A percentile compares a stretch with the other conserved stretches of the same genome.
These are phyloP conservation scores for Melanotaenia trifasciata DNA, from an alignment of 2,797 vertebrate species.

Conservation along the genomic window DNA sequence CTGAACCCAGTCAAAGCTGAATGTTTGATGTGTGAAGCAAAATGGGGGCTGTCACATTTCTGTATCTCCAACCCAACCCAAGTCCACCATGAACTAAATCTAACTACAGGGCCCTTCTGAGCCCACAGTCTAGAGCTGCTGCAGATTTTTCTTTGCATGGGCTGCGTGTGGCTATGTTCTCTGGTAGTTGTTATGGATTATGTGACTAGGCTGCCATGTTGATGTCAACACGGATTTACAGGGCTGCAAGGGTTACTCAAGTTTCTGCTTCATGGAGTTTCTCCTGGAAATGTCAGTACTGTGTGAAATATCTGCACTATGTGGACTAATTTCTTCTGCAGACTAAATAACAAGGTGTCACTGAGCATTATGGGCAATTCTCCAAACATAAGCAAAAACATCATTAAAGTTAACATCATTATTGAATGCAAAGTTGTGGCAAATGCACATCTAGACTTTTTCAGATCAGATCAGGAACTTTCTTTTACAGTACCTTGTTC, in stretches of 20 bases:
- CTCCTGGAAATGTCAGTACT: conserved; percentile 29
- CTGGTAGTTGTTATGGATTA: conserved; percentile 56
- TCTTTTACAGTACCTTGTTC: no score
- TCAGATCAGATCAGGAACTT: no score
- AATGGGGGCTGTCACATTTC: conserved; percentile 53
- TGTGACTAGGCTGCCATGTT: conserved; percentile 43
- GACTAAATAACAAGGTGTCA: conserved; percentile 19
- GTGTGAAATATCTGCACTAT: conserved; percentile 14
- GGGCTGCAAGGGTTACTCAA: conserved; percentile 9
- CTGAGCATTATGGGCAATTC: conserved; percentile 7
- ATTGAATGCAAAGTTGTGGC: no score
- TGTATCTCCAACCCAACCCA: conserved; percentile 41
- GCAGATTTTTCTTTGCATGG: conserved; percentile 59
- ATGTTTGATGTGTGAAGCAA: conserved; percentile 52
- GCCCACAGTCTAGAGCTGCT: conserved; percentile 55
- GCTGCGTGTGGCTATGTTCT: conserved; percentile 34
- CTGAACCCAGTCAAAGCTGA: conserved; percentile 20
- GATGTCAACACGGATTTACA: conserved; percentile 22
- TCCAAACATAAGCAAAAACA: neutral
- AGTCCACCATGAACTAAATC: conserved; percentile 51
- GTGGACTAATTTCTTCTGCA: conserved; percentile 27
- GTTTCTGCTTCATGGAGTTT: conserved; percentile 5
- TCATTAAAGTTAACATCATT: no score
- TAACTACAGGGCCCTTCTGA: conserved; percentile 35
- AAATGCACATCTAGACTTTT: no score